A percentile compares a stretch with the other conserved stretches of the same genome.
phyloP scores from a whole-genome alignment of 2,797 vertebrate genomes.

The Apodemus agrarius region DNA sequence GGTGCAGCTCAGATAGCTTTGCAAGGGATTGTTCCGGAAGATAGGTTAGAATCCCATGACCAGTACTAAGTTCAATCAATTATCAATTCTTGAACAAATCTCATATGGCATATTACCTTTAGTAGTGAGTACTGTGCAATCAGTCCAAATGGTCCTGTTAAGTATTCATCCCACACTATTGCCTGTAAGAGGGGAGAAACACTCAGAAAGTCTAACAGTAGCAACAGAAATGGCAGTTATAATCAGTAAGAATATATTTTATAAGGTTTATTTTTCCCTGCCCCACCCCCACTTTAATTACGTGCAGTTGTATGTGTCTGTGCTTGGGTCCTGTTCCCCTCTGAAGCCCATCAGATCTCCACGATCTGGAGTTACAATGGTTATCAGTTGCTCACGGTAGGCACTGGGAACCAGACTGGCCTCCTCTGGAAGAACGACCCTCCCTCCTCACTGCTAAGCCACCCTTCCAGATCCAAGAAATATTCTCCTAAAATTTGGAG shows the following conservation, averaged over 20 bases:
- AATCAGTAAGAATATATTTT: background rate
- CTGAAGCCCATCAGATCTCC: background rate
- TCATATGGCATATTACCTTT: slow-evolving; percentile 89
- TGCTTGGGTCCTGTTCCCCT: background rate
- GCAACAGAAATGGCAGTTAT: background rate
- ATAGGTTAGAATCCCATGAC: background rate
- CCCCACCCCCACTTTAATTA: background rate
- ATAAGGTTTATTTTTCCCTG: background rate
- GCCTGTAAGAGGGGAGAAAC: slow-evolving; percentile 87
- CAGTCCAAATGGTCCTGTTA: slow-evolving; percentile 97
- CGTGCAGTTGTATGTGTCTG: background rate
- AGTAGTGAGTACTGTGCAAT: slow-evolving; percentile 98
- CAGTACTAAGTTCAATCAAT: background rate
- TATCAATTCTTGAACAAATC: background rate
- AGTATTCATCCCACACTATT: slow-evolving; percentile 98
- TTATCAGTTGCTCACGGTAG: background rate
- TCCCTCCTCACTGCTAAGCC: background rate
- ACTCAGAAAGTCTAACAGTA: background rate
- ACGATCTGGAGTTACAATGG: background rate
- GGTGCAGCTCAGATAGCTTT: background rate
- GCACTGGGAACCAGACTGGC: background rate
- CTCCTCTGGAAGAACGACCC: background rate
- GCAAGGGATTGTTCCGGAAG: background rate
- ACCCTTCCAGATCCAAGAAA: background rate
- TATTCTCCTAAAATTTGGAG: background rate